Percentiles rank a stretch among this genome's conserved stretches.
These are phyloP conservation scores for Zhengitettix transpicula DNA, from an alignment of 2,888 invertebrate genomes.

Conservation along the genomic window DNA sequence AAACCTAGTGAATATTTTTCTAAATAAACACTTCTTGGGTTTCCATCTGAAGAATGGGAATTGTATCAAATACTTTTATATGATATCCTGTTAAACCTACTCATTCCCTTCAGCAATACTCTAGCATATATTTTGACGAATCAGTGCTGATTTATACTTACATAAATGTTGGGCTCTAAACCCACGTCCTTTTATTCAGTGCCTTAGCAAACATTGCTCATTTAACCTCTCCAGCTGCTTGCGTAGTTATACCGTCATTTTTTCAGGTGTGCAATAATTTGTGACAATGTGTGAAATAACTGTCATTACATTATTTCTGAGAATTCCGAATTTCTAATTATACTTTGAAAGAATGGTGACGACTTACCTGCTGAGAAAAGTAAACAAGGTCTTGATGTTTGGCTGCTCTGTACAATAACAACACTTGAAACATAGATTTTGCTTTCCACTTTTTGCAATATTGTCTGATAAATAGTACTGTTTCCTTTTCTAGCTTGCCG, in stretches of 20 bases:
- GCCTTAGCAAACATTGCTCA: too few species aligned
- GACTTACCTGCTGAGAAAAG: slow-evolving; percentile 68
- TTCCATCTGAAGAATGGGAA: too few species aligned
- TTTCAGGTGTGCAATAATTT: background rate
- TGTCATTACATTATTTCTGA: background rate
- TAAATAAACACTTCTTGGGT: too few species aligned
- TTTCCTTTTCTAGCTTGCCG: background rate
- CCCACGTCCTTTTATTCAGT: too few species aligned
- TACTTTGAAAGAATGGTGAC: background rate
- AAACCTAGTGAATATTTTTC: too few species aligned
- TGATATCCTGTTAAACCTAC: too few species aligned
- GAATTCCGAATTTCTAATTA: background rate
- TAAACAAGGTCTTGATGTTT: slow-evolving; percentile 70
- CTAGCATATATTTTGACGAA: too few species aligned
- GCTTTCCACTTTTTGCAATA: slow-evolving; percentile 69
- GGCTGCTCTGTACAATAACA: slow-evolving; percentile 64
- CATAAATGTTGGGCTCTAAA: too few species aligned
- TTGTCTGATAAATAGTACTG: slow-evolving; percentile 41
- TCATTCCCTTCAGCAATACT: too few species aligned
- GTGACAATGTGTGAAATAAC: background rate
- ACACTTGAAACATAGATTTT: slow-evolving; percentile 63
- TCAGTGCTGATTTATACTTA: too few species aligned
- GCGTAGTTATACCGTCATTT: background rate
- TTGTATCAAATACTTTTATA: too few species aligned
- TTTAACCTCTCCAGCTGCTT: background rate